Conservation (phyloP, 2,888 invertebrate species). For the Malthinus flaveolus region DNA sequence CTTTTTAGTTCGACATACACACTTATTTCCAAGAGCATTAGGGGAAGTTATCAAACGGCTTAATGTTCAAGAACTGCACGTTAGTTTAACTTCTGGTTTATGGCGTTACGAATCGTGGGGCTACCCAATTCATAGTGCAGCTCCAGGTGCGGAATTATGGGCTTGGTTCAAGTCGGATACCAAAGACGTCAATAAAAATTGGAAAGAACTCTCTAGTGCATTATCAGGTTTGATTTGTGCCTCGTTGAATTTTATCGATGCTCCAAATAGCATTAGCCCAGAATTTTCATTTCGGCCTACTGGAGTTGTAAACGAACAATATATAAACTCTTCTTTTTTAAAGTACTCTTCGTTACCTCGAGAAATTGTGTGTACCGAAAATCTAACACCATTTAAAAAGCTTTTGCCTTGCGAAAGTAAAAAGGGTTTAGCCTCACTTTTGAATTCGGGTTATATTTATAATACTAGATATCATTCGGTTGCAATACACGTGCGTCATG, state of each 20-base stretch:
- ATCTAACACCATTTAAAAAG: slow-evolving; percentile 98
- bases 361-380: slow-evolving; percentile 98
- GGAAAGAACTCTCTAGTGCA: slow-evolving; percentile 87
- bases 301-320: slow-evolving; percentile 58
- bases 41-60: slow-evolving; percentile 86
- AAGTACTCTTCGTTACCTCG: slow-evolving; percentile 90
- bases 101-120: slow-evolving; percentile 97
- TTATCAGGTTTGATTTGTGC: slow-evolving; percentile 95
- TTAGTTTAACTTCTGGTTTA: slow-evolving; percentile 89
- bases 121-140: slow-evolving; percentile 85
- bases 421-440: slow-evolving; percentile 81
- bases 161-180: slow-evolving; percentile 83
- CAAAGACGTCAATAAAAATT: slow-evolving; percentile 74
- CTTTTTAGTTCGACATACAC: slow-evolving; percentile 74
- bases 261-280: slow-evolving; percentile 81
- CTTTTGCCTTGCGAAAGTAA: slow-evolving; percentile 92
- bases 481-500: slow-evolving; percentile 79
- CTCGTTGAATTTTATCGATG: slow-evolving; percentile 91
- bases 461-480: slow-evolving; percentile 93
- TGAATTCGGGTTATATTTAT: slow-evolving; percentile 90
- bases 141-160: slow-evolving; percentile 92
- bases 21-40: slow-evolving; percentile 84
- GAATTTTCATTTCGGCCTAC: slow-evolving; percentile 79
- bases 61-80: slow-evolving; percentile 85
- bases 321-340: slow-evolving; percentile 60